Base-by-base conservation (phyloP, 1,140 invertebrate genomes). In the Eumeta japonica region DNA sequence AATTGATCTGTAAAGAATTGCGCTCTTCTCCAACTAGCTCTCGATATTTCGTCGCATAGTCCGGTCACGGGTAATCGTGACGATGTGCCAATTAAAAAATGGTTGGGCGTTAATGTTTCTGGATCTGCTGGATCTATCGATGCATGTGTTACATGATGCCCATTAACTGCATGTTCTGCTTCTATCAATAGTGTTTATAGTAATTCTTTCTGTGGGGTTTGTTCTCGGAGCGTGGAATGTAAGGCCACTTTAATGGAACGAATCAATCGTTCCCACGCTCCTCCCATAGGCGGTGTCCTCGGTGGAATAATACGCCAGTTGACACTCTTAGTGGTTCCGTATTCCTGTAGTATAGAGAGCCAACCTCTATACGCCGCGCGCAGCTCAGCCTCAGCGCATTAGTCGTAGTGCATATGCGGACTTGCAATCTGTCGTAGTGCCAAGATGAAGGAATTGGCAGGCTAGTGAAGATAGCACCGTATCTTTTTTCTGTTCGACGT, bases 341-440 rank as follows among this genome's bases (percentile, higher is more conserved):
- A 11, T 31, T 9, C 16, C 30, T 20, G 9, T 16, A 33, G 13
- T 30, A 10, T 5, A 12, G 4, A 5, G 5, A 30, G 28, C 4
- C 12, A 9, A 30, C 4, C 12, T 12, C 28, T 4, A 13, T 12
- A 30, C 11, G 31, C 31, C 4, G 55, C 60, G 3, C 42, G 27
- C 41, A 75, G 68, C 38, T 70, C 62, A 7, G 55, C 63, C 14
- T 55, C 55, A 46, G 49, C 55, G 28, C 68, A 68, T 9, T 37
- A 52, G 16, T 45, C 46, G 15, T 65, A 41, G 24, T 47, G 9
- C n/a, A 28, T 17, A 4, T 49, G 39, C 31, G 42, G 33, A 28
- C 58, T 41, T 11, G 76, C 54, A 43, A 77, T 73, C 17, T 64
- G 16, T 16, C 55, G 41, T 1, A 76, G 29, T 18, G 55, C 45